Evolutionary conservation across 2,888 invertebrate genomes (phyloP).

Genomic region (Luperina testacea): DNA sequence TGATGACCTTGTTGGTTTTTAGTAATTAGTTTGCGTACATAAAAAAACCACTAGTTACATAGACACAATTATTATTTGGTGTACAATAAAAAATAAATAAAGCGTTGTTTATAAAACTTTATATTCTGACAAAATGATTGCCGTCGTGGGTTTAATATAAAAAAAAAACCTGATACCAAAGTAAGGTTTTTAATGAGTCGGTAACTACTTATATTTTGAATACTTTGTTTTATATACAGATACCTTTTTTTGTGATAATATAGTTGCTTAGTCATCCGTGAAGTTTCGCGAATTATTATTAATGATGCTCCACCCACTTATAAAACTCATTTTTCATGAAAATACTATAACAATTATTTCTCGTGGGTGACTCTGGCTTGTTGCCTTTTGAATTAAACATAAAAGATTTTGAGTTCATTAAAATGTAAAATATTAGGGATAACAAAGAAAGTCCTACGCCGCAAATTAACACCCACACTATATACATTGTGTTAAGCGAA

Average conservation of each 20-base stretch:
- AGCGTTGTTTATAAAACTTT: background rate
- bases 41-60: background rate
- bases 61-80: background rate
- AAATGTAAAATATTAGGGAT: background rate
- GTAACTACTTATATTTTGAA: background rate
- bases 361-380: background rate
- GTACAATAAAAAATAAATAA: background rate
- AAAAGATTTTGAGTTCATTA: background rate
- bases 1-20: background rate
- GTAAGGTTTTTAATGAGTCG: background rate
- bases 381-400: background rate
- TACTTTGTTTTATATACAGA: background rate
- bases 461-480: background rate
- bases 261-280: background rate
- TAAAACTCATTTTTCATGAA: background rate
- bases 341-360: background rate
- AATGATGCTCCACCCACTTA: background rate
- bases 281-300: background rate
- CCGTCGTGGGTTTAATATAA: background rate
- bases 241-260: background rate
- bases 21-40: background rate
- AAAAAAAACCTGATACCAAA: background rate
- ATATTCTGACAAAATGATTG: background rate
- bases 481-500: conserved; percentile 2
- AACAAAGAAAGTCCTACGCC: background rate